phyloP scores from a whole-genome alignment of 2,888 invertebrate species.

The Deroplatys truncata region DNA sequence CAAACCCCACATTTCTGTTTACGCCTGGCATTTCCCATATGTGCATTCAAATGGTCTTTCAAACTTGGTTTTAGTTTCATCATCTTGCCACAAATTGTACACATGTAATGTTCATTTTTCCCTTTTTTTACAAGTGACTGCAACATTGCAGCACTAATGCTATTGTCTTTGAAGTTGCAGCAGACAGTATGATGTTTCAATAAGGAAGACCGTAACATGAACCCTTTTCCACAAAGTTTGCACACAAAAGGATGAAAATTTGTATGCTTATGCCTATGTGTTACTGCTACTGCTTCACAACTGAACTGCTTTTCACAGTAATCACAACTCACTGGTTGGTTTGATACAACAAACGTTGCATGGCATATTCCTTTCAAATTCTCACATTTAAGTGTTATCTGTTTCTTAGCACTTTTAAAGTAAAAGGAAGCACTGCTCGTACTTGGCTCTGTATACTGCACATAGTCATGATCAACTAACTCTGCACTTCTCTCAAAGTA shows the following conservation, averaged over 20 bases:
- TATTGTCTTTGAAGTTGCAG: background rate
- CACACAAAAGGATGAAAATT: slow-evolving; percentile 63
- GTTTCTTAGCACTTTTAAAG: background rate
- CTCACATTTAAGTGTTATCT: background rate
- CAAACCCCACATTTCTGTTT: slow-evolving; percentile 22
- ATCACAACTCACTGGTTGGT: slow-evolving; percentile 2
- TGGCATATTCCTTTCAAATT: background rate
- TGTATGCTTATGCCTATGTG: slow-evolving; percentile 46
- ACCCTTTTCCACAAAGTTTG: slow-evolving; percentile 40
- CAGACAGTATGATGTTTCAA: background rate
- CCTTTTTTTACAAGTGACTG: background rate
- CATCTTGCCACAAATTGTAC: slow-evolving; percentile 20
- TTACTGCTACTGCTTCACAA: slow-evolving; percentile 2
- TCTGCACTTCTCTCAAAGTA: background rate
- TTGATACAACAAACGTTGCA: background rate
- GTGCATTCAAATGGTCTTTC: slow-evolving; percentile 18
- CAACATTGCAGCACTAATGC: background rate
- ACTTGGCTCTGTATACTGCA: background rate
- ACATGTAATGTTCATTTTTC: background rate
- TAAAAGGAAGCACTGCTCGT: background rate
- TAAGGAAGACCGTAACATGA: slow-evolving; percentile 1
- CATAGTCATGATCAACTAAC: slow-evolving; percentile 9
- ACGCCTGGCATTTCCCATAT: slow-evolving; percentile 4
- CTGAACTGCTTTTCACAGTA: slow-evolving; percentile 5
- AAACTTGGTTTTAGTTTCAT: slow-evolving; percentile 12